Conservation (phyloP, 2,113 vertebrate species). For the Balaenoptera acutorostrata region DNA sequence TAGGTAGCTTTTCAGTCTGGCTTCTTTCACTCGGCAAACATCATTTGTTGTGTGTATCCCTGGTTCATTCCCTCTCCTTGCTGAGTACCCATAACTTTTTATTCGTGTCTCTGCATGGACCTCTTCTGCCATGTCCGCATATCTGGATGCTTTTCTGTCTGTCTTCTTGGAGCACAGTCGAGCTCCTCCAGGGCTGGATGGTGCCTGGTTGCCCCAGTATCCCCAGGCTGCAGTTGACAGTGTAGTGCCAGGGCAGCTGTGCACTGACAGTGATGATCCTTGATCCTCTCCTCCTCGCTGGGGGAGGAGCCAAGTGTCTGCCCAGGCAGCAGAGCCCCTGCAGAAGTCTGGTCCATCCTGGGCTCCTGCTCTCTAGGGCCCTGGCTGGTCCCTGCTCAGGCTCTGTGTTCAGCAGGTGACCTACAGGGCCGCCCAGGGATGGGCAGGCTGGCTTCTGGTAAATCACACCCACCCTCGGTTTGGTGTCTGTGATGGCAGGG, state of each 20-base stretch:
- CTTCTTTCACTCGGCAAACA: background rate
- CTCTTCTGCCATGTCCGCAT: background rate
- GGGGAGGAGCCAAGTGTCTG: fast-evolving
- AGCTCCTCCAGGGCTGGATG: background rate
- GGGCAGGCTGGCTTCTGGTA: background rate
- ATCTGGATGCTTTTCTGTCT: background rate
- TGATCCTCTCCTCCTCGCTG: fast-evolving
- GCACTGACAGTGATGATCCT: background rate
- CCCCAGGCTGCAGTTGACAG: background rate
- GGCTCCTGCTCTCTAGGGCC: background rate
- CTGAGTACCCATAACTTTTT: background rate
- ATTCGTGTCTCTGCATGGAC: background rate
- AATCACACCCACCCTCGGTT: background rate
- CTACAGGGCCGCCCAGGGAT: background rate
- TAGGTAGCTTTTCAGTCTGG: background rate
- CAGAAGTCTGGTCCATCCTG: too few relatives aligned
- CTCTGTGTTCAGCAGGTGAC: background rate
- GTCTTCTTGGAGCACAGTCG: background rate
- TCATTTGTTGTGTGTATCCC: background rate
- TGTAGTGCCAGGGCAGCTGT: background rate
- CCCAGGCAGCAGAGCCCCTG: background rate
- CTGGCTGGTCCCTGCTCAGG: background rate
- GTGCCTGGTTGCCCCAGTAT: background rate
- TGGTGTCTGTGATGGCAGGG: background rate
- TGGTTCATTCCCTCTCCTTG: background rate